phyloP scores from a whole-genome alignment of 2,888 invertebrate species.

The Drosophila nigricruria region DNA sequence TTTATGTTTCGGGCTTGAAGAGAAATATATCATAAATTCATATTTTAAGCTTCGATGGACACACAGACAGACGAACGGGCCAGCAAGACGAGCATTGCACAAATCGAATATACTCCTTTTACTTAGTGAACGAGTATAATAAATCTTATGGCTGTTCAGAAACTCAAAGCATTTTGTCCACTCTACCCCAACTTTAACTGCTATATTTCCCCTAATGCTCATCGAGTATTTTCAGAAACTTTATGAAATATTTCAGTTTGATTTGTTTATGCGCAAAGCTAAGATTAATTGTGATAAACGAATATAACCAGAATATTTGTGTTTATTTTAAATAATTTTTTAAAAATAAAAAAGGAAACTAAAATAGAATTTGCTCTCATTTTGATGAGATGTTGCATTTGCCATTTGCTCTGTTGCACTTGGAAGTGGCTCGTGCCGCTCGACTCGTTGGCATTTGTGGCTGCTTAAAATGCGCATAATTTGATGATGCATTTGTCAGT shows the following conservation, averaged over 20 bases:
- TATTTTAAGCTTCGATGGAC: too few relatives aligned
- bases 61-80: too few relatives aligned
- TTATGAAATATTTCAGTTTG: not conserved
- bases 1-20: too few relatives aligned
- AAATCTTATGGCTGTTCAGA: too few relatives aligned
- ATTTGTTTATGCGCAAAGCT: not conserved
- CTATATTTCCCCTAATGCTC: not conserved
- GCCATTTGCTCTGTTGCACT: not conserved
- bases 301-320: too few relatives aligned
- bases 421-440: conserved; percentile 5
- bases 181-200: not conserved
- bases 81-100: too few relatives aligned
- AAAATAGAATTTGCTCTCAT: not conserved
- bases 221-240: not conserved
- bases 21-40: too few relatives aligned
- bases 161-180: not conserved
- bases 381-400: not conserved
- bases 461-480: conserved; percentile 51
- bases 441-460: conserved; percentile 14
- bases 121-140: too few relatives aligned
- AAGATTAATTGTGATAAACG: not conserved
- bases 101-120: too few relatives aligned
- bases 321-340: too few relatives aligned
- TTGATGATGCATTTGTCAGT: conserved; percentile 39
- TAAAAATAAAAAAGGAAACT: not conserved